Percentiles rank a stretch among this genome's conserved stretches.
phyloP scores from a whole-genome alignment of 2,797 vertebrate species.

The Mus spretus region DNA sequence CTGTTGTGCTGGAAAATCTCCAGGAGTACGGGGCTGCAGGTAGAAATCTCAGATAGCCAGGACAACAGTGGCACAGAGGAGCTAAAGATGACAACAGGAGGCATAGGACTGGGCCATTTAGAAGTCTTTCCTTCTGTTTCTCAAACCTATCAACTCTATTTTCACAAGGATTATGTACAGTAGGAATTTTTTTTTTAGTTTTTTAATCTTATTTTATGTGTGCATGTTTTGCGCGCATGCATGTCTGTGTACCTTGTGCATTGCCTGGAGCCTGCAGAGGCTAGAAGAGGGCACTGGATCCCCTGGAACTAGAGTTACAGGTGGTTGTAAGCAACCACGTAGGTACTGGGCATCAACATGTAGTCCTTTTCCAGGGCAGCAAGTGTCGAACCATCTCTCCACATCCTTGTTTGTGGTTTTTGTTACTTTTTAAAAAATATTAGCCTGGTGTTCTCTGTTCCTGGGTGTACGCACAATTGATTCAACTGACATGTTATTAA shows the following conservation, averaged over 20 bases:
- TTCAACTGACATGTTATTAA: background rate
- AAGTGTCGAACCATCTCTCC: background rate
- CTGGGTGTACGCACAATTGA: background rate
- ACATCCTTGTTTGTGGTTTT: background rate
- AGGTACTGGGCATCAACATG: background rate
- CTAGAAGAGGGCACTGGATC: background rate
- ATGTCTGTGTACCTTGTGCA: background rate
- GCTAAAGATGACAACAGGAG: background rate
- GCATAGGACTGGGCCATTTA: background rate
- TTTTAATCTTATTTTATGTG: background rate
- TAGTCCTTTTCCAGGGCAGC: background rate
- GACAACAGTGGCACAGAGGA: background rate
- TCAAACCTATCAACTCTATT: background rate
- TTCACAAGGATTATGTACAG: background rate
- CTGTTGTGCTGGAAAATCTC: background rate
- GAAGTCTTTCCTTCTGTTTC: slow-evolving; percentile 11
- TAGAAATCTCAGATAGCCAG: background rate
- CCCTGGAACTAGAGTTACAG: background rate
- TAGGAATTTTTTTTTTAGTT: background rate
- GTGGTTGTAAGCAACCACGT: background rate
- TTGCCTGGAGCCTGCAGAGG: background rate
- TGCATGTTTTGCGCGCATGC: background rate
- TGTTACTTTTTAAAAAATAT: background rate
- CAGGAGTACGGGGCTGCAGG: background rate
- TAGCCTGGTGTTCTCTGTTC: slow-evolving; percentile 20